A percentile compares a stretch with the other conserved stretches of the same genome.
phyloP scores from a whole-genome alignment of 2,797 vertebrate genomes.

The Melanogrammus aeglefinus region DNA sequence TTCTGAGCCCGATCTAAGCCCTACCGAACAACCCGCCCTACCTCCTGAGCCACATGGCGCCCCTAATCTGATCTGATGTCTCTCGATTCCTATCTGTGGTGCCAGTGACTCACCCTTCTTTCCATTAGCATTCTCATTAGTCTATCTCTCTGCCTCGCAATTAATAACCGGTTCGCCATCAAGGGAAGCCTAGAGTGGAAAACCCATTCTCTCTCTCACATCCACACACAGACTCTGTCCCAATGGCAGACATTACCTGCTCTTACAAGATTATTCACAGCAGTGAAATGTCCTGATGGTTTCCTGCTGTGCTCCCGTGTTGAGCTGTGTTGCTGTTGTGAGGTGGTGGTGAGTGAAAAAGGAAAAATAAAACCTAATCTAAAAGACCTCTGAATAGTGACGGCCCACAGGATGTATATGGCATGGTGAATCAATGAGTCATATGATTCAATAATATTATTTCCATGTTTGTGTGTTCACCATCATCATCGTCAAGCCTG shows the following conservation, averaged over 20 bases:
- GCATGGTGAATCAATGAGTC: not conserved
- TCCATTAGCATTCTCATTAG: not conserved
- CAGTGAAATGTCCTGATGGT: slow-evolving; percentile 36
- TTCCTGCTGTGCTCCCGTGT: slow-evolving; percentile 23
- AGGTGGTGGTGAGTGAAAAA: not conserved
- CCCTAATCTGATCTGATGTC: not conserved
- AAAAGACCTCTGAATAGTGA: not conserved
- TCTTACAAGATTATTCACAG: slow-evolving; percentile 45
- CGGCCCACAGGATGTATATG: not conserved
- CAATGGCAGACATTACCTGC: slow-evolving; percentile 28
- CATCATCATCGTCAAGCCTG: not conserved
- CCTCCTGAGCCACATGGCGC: too few species aligned
- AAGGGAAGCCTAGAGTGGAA: not conserved
- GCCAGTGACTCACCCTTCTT: not conserved
- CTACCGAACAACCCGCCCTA: too few species aligned
- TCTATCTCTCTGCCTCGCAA: not conserved
- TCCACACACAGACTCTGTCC: slow-evolving; percentile 7
- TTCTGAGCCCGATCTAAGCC: too few species aligned
- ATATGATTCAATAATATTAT: not conserved
- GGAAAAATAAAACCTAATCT: not conserved
- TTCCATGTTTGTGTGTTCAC: not conserved
- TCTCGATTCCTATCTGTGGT: not conserved
- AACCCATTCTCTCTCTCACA: slow-evolving; percentile 6
- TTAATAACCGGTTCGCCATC: not conserved
- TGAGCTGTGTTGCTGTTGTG: slow-evolving; percentile 14